Evolutionary conservation across 2,797 vertebrate genomes (phyloP).

Genomic region (Periophthalmus magnuspinnatus): DNA sequence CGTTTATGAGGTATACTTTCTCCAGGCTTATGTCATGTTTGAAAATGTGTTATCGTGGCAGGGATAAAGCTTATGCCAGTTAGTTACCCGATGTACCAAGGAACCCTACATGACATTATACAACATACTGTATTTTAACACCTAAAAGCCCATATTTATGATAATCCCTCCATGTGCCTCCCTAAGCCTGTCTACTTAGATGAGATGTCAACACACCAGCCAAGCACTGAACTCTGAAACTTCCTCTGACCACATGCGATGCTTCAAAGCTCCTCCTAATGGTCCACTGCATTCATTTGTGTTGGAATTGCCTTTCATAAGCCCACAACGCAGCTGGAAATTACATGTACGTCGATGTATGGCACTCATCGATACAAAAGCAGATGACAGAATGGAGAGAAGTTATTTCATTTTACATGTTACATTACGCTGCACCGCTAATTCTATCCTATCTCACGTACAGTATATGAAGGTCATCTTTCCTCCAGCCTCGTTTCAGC

Average conservation of each 20-base stretch:
- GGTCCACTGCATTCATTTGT: conserved; percentile 21
- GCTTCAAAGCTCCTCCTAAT: conserved; percentile 33
- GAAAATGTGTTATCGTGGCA: too few relatives aligned
- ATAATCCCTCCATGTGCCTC: background rate
- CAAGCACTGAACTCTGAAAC: conserved; percentile 25
- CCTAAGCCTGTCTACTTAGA: conserved; percentile 21
- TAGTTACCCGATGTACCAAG: background rate
- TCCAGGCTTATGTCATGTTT: too few relatives aligned
- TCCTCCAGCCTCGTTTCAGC: too few relatives aligned
- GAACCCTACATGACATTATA: background rate
- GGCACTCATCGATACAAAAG: conserved; percentile 16
- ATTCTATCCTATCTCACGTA: too few relatives aligned
- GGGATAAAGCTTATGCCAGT: too few relatives aligned
- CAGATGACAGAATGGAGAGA: background rate
- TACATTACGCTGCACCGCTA: background rate
- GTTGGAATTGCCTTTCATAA: conserved; percentile 34
- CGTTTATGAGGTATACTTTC: too few relatives aligned
- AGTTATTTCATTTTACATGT: background rate
- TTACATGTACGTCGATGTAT: conserved; percentile 30
- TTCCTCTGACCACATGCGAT: conserved; percentile 14
- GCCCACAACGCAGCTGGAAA: conserved; percentile 16
- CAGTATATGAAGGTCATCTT: too few relatives aligned
- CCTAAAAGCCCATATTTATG: background rate
- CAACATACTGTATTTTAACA: background rate
- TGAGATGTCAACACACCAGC: conserved; percentile 11